These are phyloP conservation scores for Lycaon pictus DNA, from an alignment of 2,113 vertebrate species.

Conservation along the genomic window DNA sequence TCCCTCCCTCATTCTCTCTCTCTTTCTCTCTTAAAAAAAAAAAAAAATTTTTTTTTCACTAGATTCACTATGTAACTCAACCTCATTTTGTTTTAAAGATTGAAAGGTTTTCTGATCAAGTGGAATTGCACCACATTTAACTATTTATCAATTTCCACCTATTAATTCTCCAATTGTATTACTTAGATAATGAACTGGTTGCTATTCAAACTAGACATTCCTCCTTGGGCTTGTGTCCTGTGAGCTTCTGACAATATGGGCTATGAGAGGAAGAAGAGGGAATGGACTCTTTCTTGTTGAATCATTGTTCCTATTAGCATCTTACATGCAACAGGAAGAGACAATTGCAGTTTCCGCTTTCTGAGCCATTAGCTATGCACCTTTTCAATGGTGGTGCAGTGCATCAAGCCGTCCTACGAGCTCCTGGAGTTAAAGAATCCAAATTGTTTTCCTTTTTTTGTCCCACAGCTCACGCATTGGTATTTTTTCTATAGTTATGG, in stretches of 20 bases:
- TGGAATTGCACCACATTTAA: neutral
- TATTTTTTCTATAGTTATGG: neutral
- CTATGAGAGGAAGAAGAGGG: neutral
- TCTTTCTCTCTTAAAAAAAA: no score
- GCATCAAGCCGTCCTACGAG: accelerated
- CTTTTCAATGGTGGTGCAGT: neutral
- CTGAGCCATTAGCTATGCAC: accelerated
- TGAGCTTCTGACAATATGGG: neutral
- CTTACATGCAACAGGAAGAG: neutral
- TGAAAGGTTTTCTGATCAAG: neutral
- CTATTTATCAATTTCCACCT: neutral
- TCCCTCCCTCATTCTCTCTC: no score
- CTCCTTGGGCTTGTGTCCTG: neutral
- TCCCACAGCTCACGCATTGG: accelerated
- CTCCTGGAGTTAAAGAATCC: neutral
- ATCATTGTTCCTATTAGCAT: neutral
- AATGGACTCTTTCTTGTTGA: accelerated
- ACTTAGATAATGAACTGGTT: neutral
- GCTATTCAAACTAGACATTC: neutral
- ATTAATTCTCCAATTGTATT: no score
- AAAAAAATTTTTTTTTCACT: neutral
- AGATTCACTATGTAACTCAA: neutral
- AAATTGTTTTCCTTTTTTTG: neutral
- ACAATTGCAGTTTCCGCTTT: neutral
- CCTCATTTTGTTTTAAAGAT: neutral